Conservation (phyloP, 64 coral and sea anemone genomes). For the Exaiptasia diaphana region DNA sequence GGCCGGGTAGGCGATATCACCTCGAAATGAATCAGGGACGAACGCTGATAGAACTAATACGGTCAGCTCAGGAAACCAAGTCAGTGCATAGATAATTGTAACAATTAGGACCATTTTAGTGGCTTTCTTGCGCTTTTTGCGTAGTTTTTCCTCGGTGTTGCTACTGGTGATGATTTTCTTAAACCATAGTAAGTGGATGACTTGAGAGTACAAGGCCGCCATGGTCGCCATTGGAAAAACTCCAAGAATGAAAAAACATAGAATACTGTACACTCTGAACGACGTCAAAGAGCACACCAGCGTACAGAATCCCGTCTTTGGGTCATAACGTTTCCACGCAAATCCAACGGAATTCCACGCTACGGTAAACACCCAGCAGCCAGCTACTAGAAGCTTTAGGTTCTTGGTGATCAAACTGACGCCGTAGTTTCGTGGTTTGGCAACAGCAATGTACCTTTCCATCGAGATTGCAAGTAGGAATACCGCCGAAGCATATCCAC, state of each 20-base stretch:
- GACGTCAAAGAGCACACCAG: neutral
- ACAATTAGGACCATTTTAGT: conserved; percentile 2
- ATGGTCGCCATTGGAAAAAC: neutral
- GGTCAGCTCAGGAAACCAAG: neutral
- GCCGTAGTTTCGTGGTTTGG: neutral
- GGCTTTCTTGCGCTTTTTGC: neutral
- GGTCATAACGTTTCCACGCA: neutral
- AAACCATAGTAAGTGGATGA: neutral
- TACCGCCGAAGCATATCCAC: neutral
- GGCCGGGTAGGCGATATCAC: neutral
- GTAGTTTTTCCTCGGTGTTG: neutral
- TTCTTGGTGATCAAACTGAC: neutral
- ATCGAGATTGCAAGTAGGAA: neutral
- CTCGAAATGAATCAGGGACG: neutral
- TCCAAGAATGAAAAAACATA: neutral
- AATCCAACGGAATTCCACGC: neutral
- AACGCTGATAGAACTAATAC: neutral
- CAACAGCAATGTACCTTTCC: neutral
- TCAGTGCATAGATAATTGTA: neutral
- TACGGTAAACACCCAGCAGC: neutral
- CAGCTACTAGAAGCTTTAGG: neutral
- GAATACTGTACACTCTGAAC: neutral
- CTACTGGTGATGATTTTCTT: neutral
- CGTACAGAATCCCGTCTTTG: neutral
- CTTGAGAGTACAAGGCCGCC: neutral